A percentile compares a stretch with the other conserved stretches of the same genome.
These are phyloP conservation scores for Xestia xanthographa DNA, from an alignment of 2,888 invertebrate genomes.

Conservation along the genomic window DNA sequence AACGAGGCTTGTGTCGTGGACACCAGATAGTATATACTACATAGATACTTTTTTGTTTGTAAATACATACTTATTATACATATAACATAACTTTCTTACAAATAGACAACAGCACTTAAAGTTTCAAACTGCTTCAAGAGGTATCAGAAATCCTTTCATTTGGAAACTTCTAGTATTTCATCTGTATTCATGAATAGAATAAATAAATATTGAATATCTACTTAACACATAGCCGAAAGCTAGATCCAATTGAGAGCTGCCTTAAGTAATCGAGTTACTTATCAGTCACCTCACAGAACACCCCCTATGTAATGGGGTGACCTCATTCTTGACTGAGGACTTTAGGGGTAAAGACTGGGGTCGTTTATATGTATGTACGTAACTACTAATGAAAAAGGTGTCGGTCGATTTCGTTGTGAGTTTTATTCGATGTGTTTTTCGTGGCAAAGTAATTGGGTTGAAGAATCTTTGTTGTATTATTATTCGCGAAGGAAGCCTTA, in stretches of 20 bases:
- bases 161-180: neutral
- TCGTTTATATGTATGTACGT: constrained; percentile 10
- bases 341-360: constrained; percentile 4
- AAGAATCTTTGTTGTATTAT: neutral
- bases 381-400: constrained; percentile 23
- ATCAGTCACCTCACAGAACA: constrained; percentile 19
- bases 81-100: neutral
- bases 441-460: neutral
- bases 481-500: neutral
- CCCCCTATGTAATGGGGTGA: constrained; percentile 28
- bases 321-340: constrained; percentile 38
- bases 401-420: constrained; percentile 6
- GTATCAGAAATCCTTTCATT: neutral
- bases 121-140: neutral
- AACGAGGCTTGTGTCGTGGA: too few relatives aligned
- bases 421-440: constrained; percentile 17
- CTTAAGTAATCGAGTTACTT: constrained; percentile 29
- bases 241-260: constrained; percentile 12
- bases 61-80: too few relatives aligned
- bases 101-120: neutral
- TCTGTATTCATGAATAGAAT: neutral
- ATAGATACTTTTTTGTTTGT: too few relatives aligned
- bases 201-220: constrained; percentile 18
- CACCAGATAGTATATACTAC: too few relatives aligned
- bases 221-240: neutral